Evolutionary conservation across 2,888 invertebrate species (phyloP).

Genomic region (Epistrophe grossulariae): DNA sequence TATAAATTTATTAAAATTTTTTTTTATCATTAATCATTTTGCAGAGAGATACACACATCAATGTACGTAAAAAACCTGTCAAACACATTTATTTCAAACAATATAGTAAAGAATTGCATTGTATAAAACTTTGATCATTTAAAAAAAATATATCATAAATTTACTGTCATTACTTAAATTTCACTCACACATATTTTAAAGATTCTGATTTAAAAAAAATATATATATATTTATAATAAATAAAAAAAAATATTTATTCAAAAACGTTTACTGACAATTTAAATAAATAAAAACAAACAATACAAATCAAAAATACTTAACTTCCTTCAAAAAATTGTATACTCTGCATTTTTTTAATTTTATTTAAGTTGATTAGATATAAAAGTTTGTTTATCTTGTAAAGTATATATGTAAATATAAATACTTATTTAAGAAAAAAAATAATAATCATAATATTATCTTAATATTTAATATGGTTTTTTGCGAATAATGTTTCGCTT

Average conservation of each 20-base stretch:
- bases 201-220: conserved; percentile 26
- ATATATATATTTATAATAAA: conserved; percentile 20
- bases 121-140: conserved; percentile 67
- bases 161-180: conserved; percentile 40
- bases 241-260: conserved; percentile 44
- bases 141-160: conserved; percentile 57
- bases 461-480: conserved; percentile 62
- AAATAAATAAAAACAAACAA: conserved; percentile 34
- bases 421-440: conserved; percentile 68
- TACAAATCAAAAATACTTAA: conserved; percentile 13
- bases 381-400: conserved; percentile 60
- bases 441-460: conserved; percentile 55
- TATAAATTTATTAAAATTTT: conserved; percentile 73
- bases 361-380: conserved; percentile 56
- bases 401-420: conserved; percentile 68
- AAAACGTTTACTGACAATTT: conserved; percentile 41
- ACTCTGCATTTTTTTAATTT: conserved; percentile 26
- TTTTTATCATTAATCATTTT: conserved; percentile 58
- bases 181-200: conserved; percentile 54
- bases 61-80: conserved; percentile 36
- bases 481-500: conserved; percentile 62
- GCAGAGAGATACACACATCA: conserved; percentile 65
- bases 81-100: conserved; percentile 63
- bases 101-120: conserved; percentile 53
- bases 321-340: conserved; percentile 22